Percentiles rank a stretch among this genome's conserved stretches.
These are phyloP conservation scores for Anastrepha obliqua DNA, from an alignment of 1,140 invertebrate species.

Conservation along the genomic window DNA sequence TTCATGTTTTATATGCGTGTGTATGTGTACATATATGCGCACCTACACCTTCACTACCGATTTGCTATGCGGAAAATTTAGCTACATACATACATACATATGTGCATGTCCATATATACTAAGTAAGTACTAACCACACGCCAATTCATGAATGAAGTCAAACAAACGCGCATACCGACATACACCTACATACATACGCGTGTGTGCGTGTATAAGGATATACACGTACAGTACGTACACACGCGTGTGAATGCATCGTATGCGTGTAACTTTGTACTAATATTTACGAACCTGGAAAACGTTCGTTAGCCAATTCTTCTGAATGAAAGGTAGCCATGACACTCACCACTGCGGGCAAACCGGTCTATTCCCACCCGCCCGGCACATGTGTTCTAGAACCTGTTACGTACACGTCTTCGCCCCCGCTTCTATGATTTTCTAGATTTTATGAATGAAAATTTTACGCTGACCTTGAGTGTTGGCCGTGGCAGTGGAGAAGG, in stretches of 20 bases:
- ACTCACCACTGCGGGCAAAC: background rate
- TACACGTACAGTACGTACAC: background rate
- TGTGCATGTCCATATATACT: background rate
- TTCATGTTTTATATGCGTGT: too few species aligned
- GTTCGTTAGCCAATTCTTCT: background rate
- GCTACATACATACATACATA: background rate
- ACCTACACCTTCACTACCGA: too few species aligned
- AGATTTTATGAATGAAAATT: conserved; percentile 47
- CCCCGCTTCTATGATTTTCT: background rate
- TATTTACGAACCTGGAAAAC: background rate
- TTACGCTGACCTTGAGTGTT: conserved; percentile 37
- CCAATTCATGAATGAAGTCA: conserved; percentile 33
- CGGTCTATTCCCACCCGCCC: background rate
- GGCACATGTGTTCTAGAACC: background rate
- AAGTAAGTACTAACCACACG: background rate
- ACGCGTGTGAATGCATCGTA: background rate
- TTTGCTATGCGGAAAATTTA: background rate
- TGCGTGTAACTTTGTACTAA: too few species aligned
- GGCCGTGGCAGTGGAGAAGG: background rate
- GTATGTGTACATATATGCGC: too few species aligned
- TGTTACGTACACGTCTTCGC: background rate
- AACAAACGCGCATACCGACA: background rate
- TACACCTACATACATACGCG: background rate
- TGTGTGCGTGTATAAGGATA: background rate
- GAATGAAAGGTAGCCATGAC: background rate